Evolutionary conservation across 1,140 invertebrate species (phyloP).

Genomic region (Oreohelix idahoensis): DNA sequence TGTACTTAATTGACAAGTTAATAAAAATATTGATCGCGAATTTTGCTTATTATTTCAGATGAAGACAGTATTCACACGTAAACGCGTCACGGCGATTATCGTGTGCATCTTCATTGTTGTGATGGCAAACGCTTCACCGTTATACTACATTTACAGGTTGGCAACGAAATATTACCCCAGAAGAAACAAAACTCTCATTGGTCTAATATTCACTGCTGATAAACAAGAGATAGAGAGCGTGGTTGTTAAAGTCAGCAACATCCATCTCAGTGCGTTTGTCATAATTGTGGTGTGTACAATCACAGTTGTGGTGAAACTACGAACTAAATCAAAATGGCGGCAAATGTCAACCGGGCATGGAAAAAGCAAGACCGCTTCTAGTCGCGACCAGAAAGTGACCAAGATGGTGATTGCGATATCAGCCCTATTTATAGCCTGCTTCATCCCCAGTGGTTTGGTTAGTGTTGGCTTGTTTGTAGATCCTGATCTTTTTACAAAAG

Average conservation of each 20-base stretch:
- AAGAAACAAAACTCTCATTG: constrained; percentile 14
- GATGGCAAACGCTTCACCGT: background rate
- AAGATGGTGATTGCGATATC: constrained; percentile 7
- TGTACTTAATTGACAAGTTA: no score
- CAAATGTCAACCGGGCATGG: background rate
- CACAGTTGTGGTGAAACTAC: background rate
- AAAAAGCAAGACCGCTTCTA: background rate
- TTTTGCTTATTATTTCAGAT: background rate
- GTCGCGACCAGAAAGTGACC: background rate
- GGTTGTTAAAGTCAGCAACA: background rate
- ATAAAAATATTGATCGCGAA: no score
- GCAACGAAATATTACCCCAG: background rate
- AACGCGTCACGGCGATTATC: background rate
- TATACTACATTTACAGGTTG: background rate
- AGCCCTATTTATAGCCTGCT: constrained; percentile 1
- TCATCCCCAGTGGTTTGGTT: background rate
- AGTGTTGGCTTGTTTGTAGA: background rate
- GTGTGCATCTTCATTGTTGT: background rate
- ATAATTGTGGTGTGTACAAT: background rate
- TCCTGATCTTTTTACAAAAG: background rate
- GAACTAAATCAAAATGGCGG: background rate
- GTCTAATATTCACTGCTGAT: background rate
- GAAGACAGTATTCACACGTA: background rate
- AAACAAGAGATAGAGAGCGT: background rate
- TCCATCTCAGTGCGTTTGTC: background rate